Evolutionary conservation across 2,888 invertebrate species (phyloP).

Genomic region (Drosophila kuntzei): DNA sequence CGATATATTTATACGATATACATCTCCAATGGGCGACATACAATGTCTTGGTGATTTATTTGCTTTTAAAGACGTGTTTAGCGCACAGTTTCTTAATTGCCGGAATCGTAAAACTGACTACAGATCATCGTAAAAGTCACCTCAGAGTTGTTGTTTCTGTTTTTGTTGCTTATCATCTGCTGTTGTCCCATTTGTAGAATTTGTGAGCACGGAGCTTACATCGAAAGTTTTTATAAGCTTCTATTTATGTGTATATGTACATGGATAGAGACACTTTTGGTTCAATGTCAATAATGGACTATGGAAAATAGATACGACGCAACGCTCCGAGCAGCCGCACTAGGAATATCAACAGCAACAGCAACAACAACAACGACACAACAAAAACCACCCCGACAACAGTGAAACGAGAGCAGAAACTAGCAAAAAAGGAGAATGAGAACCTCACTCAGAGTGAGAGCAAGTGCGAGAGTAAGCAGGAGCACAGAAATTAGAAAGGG

Average conservation of each 20-base stretch:
- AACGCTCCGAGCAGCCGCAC: conserved; percentile 48
- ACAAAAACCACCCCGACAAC: conserved; percentile 56
- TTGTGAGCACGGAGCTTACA: conserved; percentile 22
- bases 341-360: conserved; percentile 7
- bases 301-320: conserved; percentile 50
- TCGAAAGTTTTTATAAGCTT: conserved; percentile 18
- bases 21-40: conserved; percentile 30
- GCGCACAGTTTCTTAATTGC: conserved; percentile 62
- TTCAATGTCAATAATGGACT: conserved; percentile 51
- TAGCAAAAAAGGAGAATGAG: conserved; percentile 19
- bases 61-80: conserved; percentile 77
- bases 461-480: conserved; percentile 12
- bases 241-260: conserved; percentile 15
- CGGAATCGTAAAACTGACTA: conserved; percentile 61
- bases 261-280: conserved; percentile 28
- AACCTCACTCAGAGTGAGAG: not conserved
- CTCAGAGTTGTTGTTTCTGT: conserved; percentile 15
- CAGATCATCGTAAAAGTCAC: conserved; percentile 36
- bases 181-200: conserved; percentile 7
- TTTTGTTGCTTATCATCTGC: conserved; percentile 5
- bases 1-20: conserved; percentile 24
- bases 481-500: not conserved
- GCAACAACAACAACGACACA: not conserved
- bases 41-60: conserved; percentile 71
- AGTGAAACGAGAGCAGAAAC: conserved; percentile 23